Percentiles rank a stretch among this genome's conserved stretches.
Conservation (phyloP, 2,797 vertebrate genomes). For the Dendrocincla tyrannina region DNA sequence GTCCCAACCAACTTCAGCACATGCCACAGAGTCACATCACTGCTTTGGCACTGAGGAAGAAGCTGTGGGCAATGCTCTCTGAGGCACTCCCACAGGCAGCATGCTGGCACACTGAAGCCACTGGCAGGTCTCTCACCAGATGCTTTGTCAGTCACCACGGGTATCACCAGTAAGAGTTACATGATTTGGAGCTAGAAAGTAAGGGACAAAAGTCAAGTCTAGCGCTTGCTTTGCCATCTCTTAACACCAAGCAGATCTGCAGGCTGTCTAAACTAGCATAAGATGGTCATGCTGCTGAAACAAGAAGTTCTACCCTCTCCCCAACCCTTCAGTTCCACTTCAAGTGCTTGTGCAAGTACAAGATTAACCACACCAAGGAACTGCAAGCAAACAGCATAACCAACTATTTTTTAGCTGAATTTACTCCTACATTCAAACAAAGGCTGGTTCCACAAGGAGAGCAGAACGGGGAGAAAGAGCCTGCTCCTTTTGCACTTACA, state of each 20-base stretch:
- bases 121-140: background rate
- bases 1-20: background rate
- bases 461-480: background rate
- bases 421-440: background rate
- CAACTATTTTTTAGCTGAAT: background rate
- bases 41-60: background rate
- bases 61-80: fast-evolving
- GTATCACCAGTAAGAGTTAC: background rate
- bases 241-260: background rate
- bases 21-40: background rate
- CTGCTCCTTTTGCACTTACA: background rate
- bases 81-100: background rate
- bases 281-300: background rate
- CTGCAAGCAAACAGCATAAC: background rate
- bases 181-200: background rate
- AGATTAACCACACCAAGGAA: background rate
- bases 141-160: background rate
- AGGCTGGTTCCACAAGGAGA: background rate
- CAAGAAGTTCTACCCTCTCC: background rate
- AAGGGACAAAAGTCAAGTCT: background rate
- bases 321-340: background rate
- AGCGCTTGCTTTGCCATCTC: fast-evolving
- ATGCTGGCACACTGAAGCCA: background rate
- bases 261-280: background rate
- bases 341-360: background rate